Conservation (phyloP, 2,888 invertebrate genomes). For the Nezara viridula region DNA sequence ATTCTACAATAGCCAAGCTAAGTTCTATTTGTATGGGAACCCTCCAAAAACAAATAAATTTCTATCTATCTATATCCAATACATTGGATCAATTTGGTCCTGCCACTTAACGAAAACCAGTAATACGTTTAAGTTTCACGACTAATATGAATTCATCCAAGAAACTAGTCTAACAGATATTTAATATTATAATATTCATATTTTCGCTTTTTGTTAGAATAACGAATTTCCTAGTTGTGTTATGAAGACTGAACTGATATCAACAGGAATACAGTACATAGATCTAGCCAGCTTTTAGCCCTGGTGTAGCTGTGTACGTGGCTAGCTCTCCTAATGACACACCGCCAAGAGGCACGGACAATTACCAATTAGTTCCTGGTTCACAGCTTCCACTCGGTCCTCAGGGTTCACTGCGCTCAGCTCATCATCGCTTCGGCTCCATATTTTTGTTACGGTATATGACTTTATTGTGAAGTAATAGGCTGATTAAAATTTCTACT, state of each 20-base stretch:
- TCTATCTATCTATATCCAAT: too few species aligned
- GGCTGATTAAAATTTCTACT: not conserved
- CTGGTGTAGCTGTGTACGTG: not conserved
- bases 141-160: too few species aligned
- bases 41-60: too few species aligned
- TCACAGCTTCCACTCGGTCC: not conserved
- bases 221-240: not conserved
- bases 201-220: too few species aligned
- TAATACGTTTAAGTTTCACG: too few species aligned
- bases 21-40: too few species aligned
- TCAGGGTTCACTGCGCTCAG: not conserved
- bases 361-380: slow-evolving; percentile 21
- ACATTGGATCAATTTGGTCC: too few species aligned
- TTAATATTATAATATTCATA: too few species aligned
- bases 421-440: not conserved
- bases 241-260: not conserved
- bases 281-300: not conserved
- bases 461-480: not conserved
- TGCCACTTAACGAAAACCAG: too few species aligned
- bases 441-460: not conserved
- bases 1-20: too few species aligned
- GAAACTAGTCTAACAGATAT: too few species aligned
- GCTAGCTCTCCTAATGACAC: not conserved
- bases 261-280: not conserved
- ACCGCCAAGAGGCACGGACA: not conserved